Percentiles rank a stretch among this genome's conserved stretches.
Conservation (phyloP, 2,888 invertebrate genomes). For the Unio pictorum region DNA sequence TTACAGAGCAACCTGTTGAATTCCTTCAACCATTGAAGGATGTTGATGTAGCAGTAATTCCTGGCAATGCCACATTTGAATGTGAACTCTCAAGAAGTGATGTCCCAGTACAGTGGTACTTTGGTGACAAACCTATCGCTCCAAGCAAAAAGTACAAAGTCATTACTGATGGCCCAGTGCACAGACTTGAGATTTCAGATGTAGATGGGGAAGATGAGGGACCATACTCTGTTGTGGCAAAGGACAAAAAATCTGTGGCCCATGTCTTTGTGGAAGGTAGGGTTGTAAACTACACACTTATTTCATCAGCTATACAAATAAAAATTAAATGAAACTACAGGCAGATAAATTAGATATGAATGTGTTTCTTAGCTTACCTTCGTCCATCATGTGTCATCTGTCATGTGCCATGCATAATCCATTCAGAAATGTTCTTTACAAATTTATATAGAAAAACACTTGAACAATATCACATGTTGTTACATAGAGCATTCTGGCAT, state of each 20-base stretch:
- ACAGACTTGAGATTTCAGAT: constrained; percentile 58
- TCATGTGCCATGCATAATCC: too few relatives aligned
- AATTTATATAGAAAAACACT: too few relatives aligned
- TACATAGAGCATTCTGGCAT: too few relatives aligned
- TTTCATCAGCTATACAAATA: too few relatives aligned
- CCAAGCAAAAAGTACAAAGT: constrained; percentile 64
- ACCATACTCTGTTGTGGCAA: constrained; percentile 58
- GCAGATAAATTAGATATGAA: too few relatives aligned
- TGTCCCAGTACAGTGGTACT: constrained; percentile 76
- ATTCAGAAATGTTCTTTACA: too few relatives aligned
- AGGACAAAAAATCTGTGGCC: constrained; percentile 64
- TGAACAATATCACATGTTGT: too few relatives aligned
- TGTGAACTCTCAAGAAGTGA: constrained; percentile 87
- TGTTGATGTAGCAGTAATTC: constrained; percentile 60
- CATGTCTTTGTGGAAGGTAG: constrained; percentile 66
- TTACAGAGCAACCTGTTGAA: constrained; percentile 65
- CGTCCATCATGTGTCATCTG: too few relatives aligned
- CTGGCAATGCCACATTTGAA: constrained; percentile 74
- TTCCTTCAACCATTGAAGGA: constrained; percentile 63
- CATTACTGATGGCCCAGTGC: constrained; percentile 59
- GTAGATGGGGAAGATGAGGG: constrained; percentile 64
- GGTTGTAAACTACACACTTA: constrained; percentile 1
- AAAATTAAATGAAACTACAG: too few relatives aligned
- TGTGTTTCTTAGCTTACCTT: too few relatives aligned
- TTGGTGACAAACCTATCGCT: constrained; percentile 91